Evolutionary conservation across 2,888 invertebrate genomes (phyloP), one percentile per base, ranked within the genome.

Genomic region (Andrena marginata): DNA sequence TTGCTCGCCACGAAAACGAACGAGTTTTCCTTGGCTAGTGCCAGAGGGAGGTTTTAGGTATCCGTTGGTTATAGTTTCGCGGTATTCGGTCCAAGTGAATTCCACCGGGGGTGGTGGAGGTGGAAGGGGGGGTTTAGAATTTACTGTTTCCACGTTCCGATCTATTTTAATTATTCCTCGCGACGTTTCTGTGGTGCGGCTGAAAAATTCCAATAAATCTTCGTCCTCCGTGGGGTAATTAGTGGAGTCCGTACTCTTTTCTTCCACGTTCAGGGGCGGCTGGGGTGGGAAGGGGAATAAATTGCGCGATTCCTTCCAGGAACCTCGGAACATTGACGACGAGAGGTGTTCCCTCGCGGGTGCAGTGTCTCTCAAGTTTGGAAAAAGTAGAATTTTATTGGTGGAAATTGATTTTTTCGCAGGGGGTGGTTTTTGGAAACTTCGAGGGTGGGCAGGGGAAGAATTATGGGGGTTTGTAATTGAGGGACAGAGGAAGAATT

Each of bases 71-170:
- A 68, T 79, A 81, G 76, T 79, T 83, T 80, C 88, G 79, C 81
- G 86, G 88, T 87, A 85, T 82, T 56, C 56, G 82, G 77, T 81
- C 42, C 64, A 82, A 76, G 86, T 83, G 80, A 84, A 87, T 88
- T 85, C 79, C 78, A 67, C 54, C 35, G 51, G 48, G 56, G 35
- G 2, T 2, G 23, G 23, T 42, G 56, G n/a, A 20, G 67, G 59
- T 35, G 33, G 76, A n/a, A 29, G 33, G 48, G 23, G 74, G 7
- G 13, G 10, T 2, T 56, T 29, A 64, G 64, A 82, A 90, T 90
- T 90, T 89, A 89, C 75, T 70, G 78, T 82, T 85, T 74, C 77
- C 85, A 86, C 82, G 81, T 82, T 81, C 80, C 86, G 67, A 86
- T 89, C 85, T 87, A 87, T 89, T 87, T 90, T 83, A 79, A 90